A percentile compares a stretch with the other conserved stretches of the same genome.
These are phyloP conservation scores for Meloe dianella DNA, from an alignment of 2,888 invertebrate genomes.

Conservation along the genomic window DNA sequence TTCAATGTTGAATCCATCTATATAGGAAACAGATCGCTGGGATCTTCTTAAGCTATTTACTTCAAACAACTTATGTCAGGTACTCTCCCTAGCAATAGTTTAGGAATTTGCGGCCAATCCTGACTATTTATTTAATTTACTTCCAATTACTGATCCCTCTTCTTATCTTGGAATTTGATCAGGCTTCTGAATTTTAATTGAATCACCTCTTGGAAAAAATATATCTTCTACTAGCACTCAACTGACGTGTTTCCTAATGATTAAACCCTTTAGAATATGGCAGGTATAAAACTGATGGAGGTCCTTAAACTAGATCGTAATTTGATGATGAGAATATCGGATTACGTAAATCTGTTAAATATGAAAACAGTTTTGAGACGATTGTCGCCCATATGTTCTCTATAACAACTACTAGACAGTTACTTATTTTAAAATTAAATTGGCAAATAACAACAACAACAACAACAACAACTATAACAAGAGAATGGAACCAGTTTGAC, in stretches of 20 bases:
- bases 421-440: not conserved
- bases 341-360: conserved; percentile 17
- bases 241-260: conserved; percentile 3
- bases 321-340: conserved; percentile 7
- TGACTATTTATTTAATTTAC: conserved; percentile 33
- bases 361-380: conserved; percentile 1
- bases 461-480: not conserved
- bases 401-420: not conserved
- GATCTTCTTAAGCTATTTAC: conserved; percentile 25
- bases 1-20: conserved; percentile 29
- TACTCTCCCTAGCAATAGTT: conserved; percentile 7
- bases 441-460: not conserved
- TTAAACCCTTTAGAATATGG: conserved; percentile 5
- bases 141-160: conserved; percentile 30
- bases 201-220: conserved; percentile 19
- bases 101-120: conserved; percentile 31
- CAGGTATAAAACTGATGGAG: conserved; percentile 13
- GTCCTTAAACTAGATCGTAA: conserved; percentile 15
- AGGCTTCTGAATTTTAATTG: conserved; percentile 35
- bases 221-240: not conserved
- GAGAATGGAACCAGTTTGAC: conserved; percentile 15
- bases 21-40: conserved; percentile 24
- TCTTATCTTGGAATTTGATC: conserved; percentile 32
- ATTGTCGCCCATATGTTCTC: conserved; percentile 5
- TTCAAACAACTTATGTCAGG: conserved; percentile 26